A percentile compares a stretch with the other conserved stretches of the same genome.
Conservation (phyloP, 37 sponge, comb jelly and placozoan species). For the Ianthella basta region DNA sequence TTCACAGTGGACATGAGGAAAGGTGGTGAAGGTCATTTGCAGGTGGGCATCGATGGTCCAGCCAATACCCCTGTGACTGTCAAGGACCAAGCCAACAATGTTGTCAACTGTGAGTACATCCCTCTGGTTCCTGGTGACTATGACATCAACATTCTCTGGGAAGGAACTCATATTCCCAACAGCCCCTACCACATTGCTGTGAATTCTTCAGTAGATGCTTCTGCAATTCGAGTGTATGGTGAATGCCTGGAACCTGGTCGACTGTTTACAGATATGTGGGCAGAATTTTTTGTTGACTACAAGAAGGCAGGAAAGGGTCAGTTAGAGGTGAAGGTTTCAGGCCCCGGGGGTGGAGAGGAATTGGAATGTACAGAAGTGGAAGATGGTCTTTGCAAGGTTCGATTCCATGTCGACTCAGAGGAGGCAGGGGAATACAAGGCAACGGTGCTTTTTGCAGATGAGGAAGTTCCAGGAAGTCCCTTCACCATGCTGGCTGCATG, state of each 20-base stretch:
- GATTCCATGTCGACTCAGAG: constrained; percentile 74
- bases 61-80: constrained; percentile 58
- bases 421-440: constrained; percentile 87
- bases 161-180: constrained; percentile 76
- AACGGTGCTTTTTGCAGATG: constrained; percentile 79
- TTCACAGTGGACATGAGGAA: constrained; percentile 78
- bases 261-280: constrained; percentile 74
- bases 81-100: constrained; percentile 79
- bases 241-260: constrained; percentile 66
- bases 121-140: constrained; percentile 85
- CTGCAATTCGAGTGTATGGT: constrained; percentile 70
- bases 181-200: constrained; percentile 79
- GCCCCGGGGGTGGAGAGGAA: constrained; percentile 75
- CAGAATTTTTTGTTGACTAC: constrained; percentile 84
- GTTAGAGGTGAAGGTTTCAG: constrained; percentile 68
- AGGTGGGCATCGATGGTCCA: constrained; percentile 76
- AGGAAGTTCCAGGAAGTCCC: constrained; percentile 86
- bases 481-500: constrained; percentile 67
- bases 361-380: constrained; percentile 52
- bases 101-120: constrained; percentile 81
- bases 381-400: constrained; percentile 59
- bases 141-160: constrained; percentile 73
- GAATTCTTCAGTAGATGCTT: constrained; percentile 67
- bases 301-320: constrained; percentile 77
- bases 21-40: constrained; percentile 84